Evolutionary conservation across 2,888 invertebrate species (phyloP).

Genomic region (Acronicta leporina): DNA sequence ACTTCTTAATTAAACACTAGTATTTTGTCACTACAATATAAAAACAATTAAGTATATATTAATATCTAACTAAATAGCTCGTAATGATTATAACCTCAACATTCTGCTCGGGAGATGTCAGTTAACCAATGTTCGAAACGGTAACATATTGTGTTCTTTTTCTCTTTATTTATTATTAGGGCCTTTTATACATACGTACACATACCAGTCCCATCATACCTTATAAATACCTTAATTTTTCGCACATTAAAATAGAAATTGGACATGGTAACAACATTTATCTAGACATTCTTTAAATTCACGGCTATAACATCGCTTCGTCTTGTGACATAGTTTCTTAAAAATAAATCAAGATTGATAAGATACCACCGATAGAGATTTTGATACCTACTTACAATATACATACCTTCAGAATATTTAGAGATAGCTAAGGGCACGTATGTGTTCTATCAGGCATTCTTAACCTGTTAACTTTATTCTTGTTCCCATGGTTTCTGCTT

Average conservation of each 20-base stretch:
- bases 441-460: neutral
- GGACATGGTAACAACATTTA: slow-evolving; percentile 5
- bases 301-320: slow-evolving; percentile 49
- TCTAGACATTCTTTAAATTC: slow-evolving; percentile 18
- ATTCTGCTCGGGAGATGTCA: too few relatives aligned
- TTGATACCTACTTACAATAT: slow-evolving; percentile 59
- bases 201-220: too few relatives aligned
- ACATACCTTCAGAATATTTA: slow-evolving; percentile 46
- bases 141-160: too few relatives aligned
- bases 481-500: too few relatives aligned
- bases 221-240: neutral
- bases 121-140: too few relatives aligned
- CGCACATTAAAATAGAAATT: neutral
- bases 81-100: too few relatives aligned
- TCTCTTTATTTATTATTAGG: too few relatives aligned
- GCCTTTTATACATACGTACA: too few relatives aligned
- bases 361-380: slow-evolving; percentile 70
- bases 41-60: too few relatives aligned
- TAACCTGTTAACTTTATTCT: too few relatives aligned
- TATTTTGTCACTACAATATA: too few relatives aligned
- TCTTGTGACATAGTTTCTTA: slow-evolving; percentile 71
- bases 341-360: slow-evolving; percentile 75
- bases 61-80: too few relatives aligned
- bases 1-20: slow-evolving; percentile 9
- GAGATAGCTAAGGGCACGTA: slow-evolving; percentile 47